Evolutionary conservation across 2,797 vertebrate species (phyloP).

Genomic region (Hoplostethus mediterraneus): DNA sequence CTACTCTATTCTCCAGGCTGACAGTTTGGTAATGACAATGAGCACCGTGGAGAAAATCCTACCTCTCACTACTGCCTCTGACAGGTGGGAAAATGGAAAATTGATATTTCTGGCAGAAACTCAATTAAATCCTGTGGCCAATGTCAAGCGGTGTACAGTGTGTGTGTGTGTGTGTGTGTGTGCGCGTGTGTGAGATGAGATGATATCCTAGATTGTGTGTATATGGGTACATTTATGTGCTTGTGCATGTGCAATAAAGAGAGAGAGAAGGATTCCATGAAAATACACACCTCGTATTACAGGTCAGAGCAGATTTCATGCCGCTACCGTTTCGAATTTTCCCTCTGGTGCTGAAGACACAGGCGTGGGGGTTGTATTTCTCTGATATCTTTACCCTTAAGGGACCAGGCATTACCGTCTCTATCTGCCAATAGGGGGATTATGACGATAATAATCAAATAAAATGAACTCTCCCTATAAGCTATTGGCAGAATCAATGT

Average conservation of each 20-base stretch:
- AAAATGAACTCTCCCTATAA: conserved; percentile 23
- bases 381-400: not conserved
- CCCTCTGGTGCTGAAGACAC: not conserved
- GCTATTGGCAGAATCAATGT: conserved; percentile 26
- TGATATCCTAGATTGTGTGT: no score
- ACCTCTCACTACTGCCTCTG: conserved; percentile 27
- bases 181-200: not conserved
- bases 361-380: not conserved
- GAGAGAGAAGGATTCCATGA: not conserved
- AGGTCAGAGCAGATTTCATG: not conserved
- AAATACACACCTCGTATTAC: no score
- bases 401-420: not conserved
- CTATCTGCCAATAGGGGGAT: not conserved
- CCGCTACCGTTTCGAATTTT: not conserved
- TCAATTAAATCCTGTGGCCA: conserved; percentile 68
- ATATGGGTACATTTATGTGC: not conserved
- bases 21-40: conserved; percentile 36
- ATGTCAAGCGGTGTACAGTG: conserved; percentile 29
- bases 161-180: conserved; percentile 5
- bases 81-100: conserved; percentile 73
- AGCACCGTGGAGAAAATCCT: conserved; percentile 25
- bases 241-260: not conserved
- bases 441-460: conserved; percentile 15
- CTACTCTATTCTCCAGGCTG: conserved; percentile 15
- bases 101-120: conserved; percentile 74